A percentile compares a stretch with the other conserved stretches of the same genome.
Conservation (phyloP, 2,888 invertebrate genomes). For the Rhagophthalmus giganteus region DNA sequence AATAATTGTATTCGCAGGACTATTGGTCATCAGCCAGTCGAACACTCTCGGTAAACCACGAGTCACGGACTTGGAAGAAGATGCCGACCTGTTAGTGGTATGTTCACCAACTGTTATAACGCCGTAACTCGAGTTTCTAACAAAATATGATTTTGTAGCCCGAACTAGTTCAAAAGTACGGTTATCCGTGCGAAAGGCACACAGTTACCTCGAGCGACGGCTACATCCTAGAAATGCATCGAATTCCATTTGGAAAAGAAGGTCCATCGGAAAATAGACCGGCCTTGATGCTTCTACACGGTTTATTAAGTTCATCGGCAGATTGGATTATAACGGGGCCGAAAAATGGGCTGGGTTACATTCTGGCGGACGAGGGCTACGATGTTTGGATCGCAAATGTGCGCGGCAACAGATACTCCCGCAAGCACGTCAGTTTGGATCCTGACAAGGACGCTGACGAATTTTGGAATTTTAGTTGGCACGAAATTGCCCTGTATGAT, state of each 20-base stretch:
- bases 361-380: slow-evolving; percentile 48
- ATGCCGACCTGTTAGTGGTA: slow-evolving; percentile 29
- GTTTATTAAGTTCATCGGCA: slow-evolving; percentile 56
- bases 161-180: slow-evolving; percentile 45
- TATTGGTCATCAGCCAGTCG: too few species aligned
- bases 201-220: slow-evolving; percentile 56
- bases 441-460: slow-evolving; percentile 21
- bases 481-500: slow-evolving; percentile 76
- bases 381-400: slow-evolving; percentile 55
- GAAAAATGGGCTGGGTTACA: slow-evolving; percentile 55
- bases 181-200: slow-evolving; percentile 49
- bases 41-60: too few species aligned
- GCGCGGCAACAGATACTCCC: slow-evolving; percentile 63
- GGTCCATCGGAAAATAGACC: slow-evolving; percentile 54
- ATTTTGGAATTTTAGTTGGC: slow-evolving; percentile 63
- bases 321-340: slow-evolving; percentile 59
- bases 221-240: slow-evolving; percentile 57
- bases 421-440: slow-evolving; percentile 53
- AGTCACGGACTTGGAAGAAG: too few species aligned
- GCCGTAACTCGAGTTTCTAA: slow-evolving; percentile 2
- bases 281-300: slow-evolving; percentile 56
- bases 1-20: too few species aligned
- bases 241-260: slow-evolving; percentile 22
- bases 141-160: slow-evolving; percentile 40
- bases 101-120: slow-evolving; percentile 7